Base-by-base conservation (phyloP, 2,113 vertebrate species). In the Gulo gulo region DNA sequence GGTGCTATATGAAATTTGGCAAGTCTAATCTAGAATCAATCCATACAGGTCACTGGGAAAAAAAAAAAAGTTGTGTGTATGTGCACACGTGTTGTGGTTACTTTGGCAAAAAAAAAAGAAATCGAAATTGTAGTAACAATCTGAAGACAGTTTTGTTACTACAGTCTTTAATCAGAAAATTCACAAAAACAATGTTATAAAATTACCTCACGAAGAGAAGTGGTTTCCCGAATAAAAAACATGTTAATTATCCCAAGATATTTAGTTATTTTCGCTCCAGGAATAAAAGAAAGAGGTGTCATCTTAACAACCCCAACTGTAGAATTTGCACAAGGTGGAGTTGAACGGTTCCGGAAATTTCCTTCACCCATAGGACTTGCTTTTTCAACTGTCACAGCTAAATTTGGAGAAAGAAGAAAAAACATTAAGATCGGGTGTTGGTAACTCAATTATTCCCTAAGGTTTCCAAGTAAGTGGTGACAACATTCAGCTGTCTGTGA, bases 221-320 rank as follows among this genome's bases (percentile, higher is more conserved):
- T 99, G 4, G 99, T 99, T 98, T 99, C 99, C 94, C 99, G 98
- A 97, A 99, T 99, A 96, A 99, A 99, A 98, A 99, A 99, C 99
- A 99, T 99, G 98, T 99, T 99, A 99, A 99, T 99, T 98, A 99
- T 99, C 21, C 99, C 99, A 1, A 99, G 99, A 87, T 99, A 99
- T 71, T 99, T 99, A 45, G 99, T 99, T 98, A 99, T 99, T 98
- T 99, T 99, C 11, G 99, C 99, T 96, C 99, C 99, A 31, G 99
- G 99, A 50, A 99, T 99, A 95, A 99, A 99, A 84, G 99, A 99
- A 57, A 99, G 99, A 2, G 99, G 99, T 1, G 99, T 99, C 99
- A 99, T 99, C 98, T 99, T 99, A 97, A 99, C 99, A 89, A 99
- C 99, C 0, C 99, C 98, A 88, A 99, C 99, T 0, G 99, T 99